These are phyloP conservation scores for Minunthozetes semirufus DNA, from an alignment of 2,888 invertebrate genomes.

Conservation along the genomic window DNA sequence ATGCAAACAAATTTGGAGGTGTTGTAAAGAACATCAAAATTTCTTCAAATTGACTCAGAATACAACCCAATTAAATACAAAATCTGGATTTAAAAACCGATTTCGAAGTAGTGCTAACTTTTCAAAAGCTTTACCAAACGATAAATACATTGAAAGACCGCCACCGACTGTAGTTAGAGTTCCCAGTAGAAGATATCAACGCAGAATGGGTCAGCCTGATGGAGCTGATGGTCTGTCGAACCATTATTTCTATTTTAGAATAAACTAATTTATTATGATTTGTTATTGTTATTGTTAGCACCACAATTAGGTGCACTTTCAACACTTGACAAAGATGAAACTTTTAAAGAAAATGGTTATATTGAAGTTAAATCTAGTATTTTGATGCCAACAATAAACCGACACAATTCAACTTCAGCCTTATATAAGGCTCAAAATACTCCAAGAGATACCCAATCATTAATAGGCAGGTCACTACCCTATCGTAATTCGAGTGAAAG, in stretches of 20 bases:
- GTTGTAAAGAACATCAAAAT: slow-evolving; percentile 90
- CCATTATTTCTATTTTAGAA: neutral
- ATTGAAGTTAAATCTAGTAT: slow-evolving; percentile 34
- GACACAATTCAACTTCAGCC: slow-evolving; percentile 32
- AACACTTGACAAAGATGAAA: slow-evolving; percentile 37
- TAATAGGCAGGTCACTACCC: neutral
- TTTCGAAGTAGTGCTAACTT: neutral
- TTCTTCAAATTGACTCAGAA: slow-evolving; percentile 49
- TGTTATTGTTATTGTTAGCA: too few species aligned
- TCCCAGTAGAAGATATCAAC: slow-evolving; percentile 66
- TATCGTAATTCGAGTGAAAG: slow-evolving; percentile 20
- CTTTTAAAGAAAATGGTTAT: slow-evolving; percentile 37
- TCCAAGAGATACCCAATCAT: slow-evolving; percentile 11
- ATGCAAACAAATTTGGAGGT: slow-evolving; percentile 91
- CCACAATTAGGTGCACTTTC: too few species aligned
- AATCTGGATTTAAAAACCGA: slow-evolving; percentile 45
- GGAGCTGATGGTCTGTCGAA: slow-evolving; percentile 42
- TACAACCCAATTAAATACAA: neutral
- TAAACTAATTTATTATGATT: neutral
- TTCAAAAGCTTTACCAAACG: neutral
- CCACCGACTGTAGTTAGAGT: slow-evolving; percentile 70
- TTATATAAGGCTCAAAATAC: slow-evolving; percentile 8
- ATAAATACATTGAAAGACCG: slow-evolving; percentile 48
- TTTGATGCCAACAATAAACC: slow-evolving; percentile 36
- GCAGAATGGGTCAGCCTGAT: slow-evolving; percentile 43